Base-by-base conservation (phyloP, 1,140 invertebrate genomes). In the Oryzaephilus surinamensis region DNA sequence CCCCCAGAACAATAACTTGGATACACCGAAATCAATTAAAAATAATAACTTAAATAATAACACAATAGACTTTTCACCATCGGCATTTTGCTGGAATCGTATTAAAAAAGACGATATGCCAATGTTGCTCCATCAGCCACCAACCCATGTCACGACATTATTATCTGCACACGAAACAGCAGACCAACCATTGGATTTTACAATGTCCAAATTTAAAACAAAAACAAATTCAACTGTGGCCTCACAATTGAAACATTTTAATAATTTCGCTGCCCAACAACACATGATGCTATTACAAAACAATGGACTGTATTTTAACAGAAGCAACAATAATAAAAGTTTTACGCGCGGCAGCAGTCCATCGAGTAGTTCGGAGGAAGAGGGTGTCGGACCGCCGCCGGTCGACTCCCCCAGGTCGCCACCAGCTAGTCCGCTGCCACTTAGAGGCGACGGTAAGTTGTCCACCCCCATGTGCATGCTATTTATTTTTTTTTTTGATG, bases 171-270 rank as follows among this genome's bases (percentile, higher is more conserved):
- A 54, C 46, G 55, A 55, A 41, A 33, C 48, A 32, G 14, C 47
- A 17, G 64, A 66, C 31, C 64, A 66, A 45, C 64, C 64, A 10
- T 45, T 66, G 30, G 64, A 66, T 55, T 66, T 66, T 44, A 66
- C 64, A 47, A 65, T 66, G 61, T 63, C 62, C 44, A 64, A 64
- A 48, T 65, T 65, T 41, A 62, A 63, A 29, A 59, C 51, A 34
- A 61, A 60, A 43, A 34, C 52, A 36, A 43, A 46, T 16, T 41
- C 45, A 21, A 49, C 51, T 30, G 52, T 52, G 31, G 53, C 46
- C 24, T 53, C 54, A 19, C 58, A 58, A 26, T 37, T 57, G 13
- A 58, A 58, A 38, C 48, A 56, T 24, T 49, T 55, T 23, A 55
- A 52, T 20, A 57, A 38, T 45, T 50, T 54, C 28, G 45, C 51